These are phyloP conservation scores for Buathra laborator DNA, from an alignment of 2,888 invertebrate genomes.

Conservation along the genomic window DNA sequence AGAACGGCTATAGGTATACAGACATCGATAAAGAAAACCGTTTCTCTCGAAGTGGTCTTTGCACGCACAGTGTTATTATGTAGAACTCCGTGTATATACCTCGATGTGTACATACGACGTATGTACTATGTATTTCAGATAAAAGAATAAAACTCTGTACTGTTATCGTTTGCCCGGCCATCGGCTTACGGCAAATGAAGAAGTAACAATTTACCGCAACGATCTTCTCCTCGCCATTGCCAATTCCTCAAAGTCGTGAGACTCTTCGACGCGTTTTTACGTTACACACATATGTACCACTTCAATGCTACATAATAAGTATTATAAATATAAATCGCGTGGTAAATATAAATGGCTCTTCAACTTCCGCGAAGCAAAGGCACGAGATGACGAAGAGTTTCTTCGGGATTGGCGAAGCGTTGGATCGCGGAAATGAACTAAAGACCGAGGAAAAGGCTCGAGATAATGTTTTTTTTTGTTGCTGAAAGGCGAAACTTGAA, in stretches of 20 bases:
- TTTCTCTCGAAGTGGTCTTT: conserved; percentile 14
- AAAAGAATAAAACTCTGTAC: conserved; percentile 19
- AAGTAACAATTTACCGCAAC: conserved; percentile 48
- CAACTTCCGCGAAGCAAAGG: too few species aligned
- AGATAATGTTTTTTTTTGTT: background rate
- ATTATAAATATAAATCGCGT: background rate
- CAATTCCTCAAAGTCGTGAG: background rate
- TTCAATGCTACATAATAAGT: background rate
- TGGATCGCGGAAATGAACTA: background rate
- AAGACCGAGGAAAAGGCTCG: background rate
- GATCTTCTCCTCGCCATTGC: background rate
- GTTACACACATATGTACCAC: background rate
- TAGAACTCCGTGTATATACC: background rate
- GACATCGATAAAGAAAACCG: conserved; percentile 8
- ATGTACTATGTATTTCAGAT: background rate
- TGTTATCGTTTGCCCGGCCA: conserved; percentile 12
- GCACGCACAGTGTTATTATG: conserved; percentile 1
- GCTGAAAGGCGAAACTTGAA: background rate
- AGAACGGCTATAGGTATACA: background rate
- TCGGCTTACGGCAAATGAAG: conserved; percentile 14
- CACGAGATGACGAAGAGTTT: too few species aligned
- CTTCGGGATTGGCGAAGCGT: background rate
- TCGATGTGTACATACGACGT: conserved; percentile 10
- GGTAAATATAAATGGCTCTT: too few species aligned
- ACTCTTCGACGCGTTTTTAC: background rate